Evolutionary conservation across 2,797 vertebrate species (phyloP), one percentile per base, ranked within the genome.

Genomic region (Danio aesculapii): DNA sequence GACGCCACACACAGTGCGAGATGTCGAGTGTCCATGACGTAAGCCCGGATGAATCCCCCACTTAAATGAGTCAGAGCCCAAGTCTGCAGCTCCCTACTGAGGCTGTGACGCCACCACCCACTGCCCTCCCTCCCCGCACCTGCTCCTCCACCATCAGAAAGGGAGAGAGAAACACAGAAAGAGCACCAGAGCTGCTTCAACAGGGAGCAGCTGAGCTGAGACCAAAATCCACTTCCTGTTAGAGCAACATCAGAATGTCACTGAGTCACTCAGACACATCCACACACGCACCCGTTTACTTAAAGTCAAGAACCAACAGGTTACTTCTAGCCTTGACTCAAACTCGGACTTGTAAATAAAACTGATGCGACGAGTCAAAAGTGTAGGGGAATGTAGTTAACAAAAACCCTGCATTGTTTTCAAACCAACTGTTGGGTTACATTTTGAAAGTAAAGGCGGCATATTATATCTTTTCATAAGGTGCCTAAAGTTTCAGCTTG

Each of bases 61-160:
- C 90, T 71, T 84, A 83, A 39, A 47, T 93, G 93, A 93, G 86
- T 94, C 93, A 93, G 80, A 89, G 86, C 87, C 88, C 83, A 81
- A 87, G 88, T 84, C 90, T 89, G 87, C 84, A 87, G 82, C 87
- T 84, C 87, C 93, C 92, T 91, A 91, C 90, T 92, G 91, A 86
- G 91, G 85, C 90, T 93, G 92, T 92, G 90, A 93, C 92, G 91
- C 91, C 93, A 93, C 92, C 92, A 87, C 91, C 92, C 90, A 91
- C 90, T 86, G 86, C 91, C 92, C 92, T 89, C 92, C 92, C 93
- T 93, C 91, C 91, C 85, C 89, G 90, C 93, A 95, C 93, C 94
- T 94, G 94, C 92, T 88, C 85, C 79, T 85, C 70, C 81, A 79
- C 84, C 58, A 59, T 47, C 63, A 70, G 69, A 81, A 43, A 75